These are phyloP conservation scores for Sebastes iracundus DNA, from an alignment of 2,797 vertebrate genomes.

Conservation along the genomic window DNA sequence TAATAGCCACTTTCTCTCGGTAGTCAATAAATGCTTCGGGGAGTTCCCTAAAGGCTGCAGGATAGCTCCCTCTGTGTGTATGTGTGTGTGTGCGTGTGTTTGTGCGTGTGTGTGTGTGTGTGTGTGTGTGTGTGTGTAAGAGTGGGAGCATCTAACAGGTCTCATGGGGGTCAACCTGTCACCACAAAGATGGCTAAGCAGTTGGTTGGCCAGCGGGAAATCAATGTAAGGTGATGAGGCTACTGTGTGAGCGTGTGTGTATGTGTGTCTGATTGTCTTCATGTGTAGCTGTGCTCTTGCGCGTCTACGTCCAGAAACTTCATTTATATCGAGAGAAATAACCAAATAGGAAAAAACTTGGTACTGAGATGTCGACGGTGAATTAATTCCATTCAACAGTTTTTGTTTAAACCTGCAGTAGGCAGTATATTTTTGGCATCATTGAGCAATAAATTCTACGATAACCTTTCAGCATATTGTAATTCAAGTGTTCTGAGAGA, in stretches of 20 bases:
- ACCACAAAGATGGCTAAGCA: slow-evolving; percentile 72
- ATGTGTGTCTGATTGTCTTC: background rate
- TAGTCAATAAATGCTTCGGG: slow-evolving; percentile 79
- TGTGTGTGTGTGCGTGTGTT: background rate
- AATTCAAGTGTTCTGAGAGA: too few relatives aligned
- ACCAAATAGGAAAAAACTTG: background rate
- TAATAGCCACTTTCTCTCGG: slow-evolving; percentile 71
- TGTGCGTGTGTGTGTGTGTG: slow-evolving; percentile 9
- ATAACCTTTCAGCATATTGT: too few relatives aligned
- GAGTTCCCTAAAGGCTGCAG: slow-evolving; percentile 71
- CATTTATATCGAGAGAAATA: background rate
- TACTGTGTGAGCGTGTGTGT: slow-evolving; percentile 4
- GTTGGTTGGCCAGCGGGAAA: slow-evolving; percentile 73
- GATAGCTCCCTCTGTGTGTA: slow-evolving; percentile 33
- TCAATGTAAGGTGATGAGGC: slow-evolving; percentile 72
- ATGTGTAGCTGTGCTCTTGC: background rate
- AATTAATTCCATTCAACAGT: background rate
- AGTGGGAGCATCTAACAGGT: slow-evolving; percentile 61
- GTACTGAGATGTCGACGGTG: background rate
- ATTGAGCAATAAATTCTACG: too few relatives aligned
- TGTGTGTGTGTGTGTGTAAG: slow-evolving; percentile 10
- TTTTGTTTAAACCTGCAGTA: background rate
- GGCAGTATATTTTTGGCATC: too few relatives aligned
- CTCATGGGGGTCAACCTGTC: slow-evolving; percentile 79
- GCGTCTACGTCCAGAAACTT: background rate